Percentiles rank a stretch among this genome's conserved stretches.
Evolutionary conservation across 2,888 invertebrate genomes (phyloP).

Genomic region (Sclerodermus sp.): DNA sequence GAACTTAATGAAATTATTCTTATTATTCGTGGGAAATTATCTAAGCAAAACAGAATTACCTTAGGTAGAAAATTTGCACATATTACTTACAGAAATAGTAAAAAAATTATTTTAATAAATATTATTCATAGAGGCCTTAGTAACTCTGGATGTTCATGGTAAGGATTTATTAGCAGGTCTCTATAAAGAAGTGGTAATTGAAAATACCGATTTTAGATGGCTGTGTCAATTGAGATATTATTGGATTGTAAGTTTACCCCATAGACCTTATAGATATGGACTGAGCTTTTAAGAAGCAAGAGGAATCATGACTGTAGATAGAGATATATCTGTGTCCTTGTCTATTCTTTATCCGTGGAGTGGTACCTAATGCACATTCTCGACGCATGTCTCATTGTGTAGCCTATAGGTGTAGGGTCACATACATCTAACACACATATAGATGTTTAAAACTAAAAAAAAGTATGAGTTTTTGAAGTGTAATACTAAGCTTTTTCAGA

Average conservation of each 20-base stretch:
- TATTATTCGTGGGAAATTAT: constrained; percentile 81
- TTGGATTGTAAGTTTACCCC: constrained; percentile 66
- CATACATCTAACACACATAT: too few species aligned
- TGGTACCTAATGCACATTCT: too few species aligned
- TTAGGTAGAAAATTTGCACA: constrained; percentile 64
- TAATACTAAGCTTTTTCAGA: too few species aligned
- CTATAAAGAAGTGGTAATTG: constrained; percentile 66
- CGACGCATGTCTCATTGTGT: too few species aligned
- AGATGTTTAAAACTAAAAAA: too few species aligned
- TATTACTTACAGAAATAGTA: not conserved
- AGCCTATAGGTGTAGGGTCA: too few species aligned
- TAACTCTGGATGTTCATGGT: constrained; percentile 91
- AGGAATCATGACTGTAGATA: too few species aligned
- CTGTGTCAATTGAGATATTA: constrained; percentile 84
- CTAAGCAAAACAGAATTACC: constrained; percentile 84
- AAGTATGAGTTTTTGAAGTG: not conserved
- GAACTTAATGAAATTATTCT: constrained; percentile 84
- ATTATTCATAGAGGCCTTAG: constrained; percentile 72
- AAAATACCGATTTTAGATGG: constrained; percentile 89
- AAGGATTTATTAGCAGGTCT: constrained; percentile 80
- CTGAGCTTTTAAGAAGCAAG: not conserved
- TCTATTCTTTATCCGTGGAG: too few species aligned
- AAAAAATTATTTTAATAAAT: not conserved
- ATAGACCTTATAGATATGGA: not conserved
- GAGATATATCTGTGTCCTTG: too few species aligned